Evolutionary conservation across 1,140 invertebrate species (phyloP), one percentile per base, ranked within the genome.

Genomic region (Panagrolaimus sp.): DNA sequence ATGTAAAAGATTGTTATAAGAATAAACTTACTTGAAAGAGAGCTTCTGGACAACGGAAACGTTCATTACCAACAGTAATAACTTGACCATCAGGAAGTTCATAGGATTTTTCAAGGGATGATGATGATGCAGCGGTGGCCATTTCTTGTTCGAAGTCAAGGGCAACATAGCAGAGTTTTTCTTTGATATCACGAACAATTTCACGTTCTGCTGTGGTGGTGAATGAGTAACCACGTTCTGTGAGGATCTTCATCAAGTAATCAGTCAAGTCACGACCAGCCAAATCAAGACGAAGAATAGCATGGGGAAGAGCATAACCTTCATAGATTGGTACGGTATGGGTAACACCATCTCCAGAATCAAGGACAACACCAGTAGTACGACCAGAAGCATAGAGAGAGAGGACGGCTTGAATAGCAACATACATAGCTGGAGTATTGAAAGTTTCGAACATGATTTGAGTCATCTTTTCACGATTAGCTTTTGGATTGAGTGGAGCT

Each of bases 1-100:
- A 4, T 38, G 32, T 38, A 55, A 12, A 55, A 55, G 9, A 55
- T 10, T n/a, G 6, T n/a, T 24, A 28, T 28, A 55, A 55, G n/a
- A 28, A 10, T 17, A 21, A 28, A 28, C 52, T 14, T 55, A 93
- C 92, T 85, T 94, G 92, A 91, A 96, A 96, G 70, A 96, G 88
- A 75, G 93, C 92, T 84, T 96, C 93, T 45, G 93, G 93, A 86
- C 92, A 96, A 87, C 94, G 90, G 92, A 97, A 95, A 84, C 94
- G 88, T 85, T 96, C 93, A 86, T 94, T 95, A 77, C 93, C 93
- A 83, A 94, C 94, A 86, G 92, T 95, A 87, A 95, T 74, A 43
- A 80, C 79, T 63, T 83, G 79, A 71, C 85, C 85, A 70, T 86
- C 85, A 45, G 85, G 85, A 28, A 86, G 77, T 74, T 86, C 85